Evolutionary conservation across 23 tunicate species (phyloP).

Genomic region (Trididemnum clinides): DNA sequence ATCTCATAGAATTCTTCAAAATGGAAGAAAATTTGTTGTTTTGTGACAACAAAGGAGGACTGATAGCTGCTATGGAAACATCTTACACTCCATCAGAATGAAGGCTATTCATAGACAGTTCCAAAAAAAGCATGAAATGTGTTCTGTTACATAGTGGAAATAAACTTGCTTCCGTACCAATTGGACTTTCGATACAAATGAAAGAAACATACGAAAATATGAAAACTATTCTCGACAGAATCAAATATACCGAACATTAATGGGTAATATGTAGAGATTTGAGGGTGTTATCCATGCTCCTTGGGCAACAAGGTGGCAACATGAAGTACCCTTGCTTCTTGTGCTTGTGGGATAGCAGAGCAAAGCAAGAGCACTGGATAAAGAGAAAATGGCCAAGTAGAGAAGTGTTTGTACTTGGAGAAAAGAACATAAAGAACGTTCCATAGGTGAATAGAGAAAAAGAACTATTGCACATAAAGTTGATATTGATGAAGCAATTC

Average conservation of each 20-base stretch:
- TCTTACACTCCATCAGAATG: too few species aligned
- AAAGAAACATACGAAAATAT: not conserved
- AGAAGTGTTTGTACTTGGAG: not conserved
- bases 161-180: too few species aligned
- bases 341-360: conserved; percentile 33
- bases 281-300: not conserved
- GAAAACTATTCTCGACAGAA: too few species aligned
- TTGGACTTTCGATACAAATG: not conserved
- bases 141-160: too few species aligned
- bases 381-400: conserved; percentile 4
- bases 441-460: not conserved
- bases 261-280: not conserved
- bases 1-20: too few species aligned
- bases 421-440: conserved; percentile 14
- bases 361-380: conserved; percentile 12
- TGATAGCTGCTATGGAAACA: too few species aligned
- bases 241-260: not conserved
- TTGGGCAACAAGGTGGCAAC: conserved; percentile 21
- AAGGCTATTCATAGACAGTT: too few species aligned
- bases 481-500: conserved; percentile 4
- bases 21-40: not conserved
- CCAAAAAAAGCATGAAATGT: too few species aligned
- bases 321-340: conserved; percentile 33
- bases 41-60: not conserved
- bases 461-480: conserved; percentile 17